Evolutionary conservation across 2,797 vertebrate species (phyloP).

Genomic region (Artibeus jamaicensis): DNA sequence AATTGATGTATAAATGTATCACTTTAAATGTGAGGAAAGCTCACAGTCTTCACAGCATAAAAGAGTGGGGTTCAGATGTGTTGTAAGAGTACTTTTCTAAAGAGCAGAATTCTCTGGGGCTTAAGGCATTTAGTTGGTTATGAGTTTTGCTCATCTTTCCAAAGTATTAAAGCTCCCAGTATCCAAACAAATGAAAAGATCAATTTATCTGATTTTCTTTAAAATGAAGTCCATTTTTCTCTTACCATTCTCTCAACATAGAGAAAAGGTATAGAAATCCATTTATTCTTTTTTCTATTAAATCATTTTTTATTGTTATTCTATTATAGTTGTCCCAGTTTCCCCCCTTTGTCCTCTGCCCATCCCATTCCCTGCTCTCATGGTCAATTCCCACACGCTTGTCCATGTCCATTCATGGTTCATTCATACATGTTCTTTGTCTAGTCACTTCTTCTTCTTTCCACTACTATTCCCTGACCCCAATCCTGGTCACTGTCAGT

Average conservation of each 20-base stretch:
- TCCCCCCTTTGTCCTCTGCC: no score
- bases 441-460: no score
- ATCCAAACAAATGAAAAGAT: conserved; percentile 56
- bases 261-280: neutral
- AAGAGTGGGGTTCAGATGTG: neutral
- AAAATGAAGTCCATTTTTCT: conserved; percentile 50
- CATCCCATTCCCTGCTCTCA: no score
- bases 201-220: conserved; percentile 59
- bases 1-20: neutral
- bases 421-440: no score
- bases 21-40: neutral
- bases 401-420: no score
- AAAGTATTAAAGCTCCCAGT: conserved; percentile 39
- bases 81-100: neutral
- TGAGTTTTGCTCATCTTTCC: conserved; percentile 29
- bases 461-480: no score
- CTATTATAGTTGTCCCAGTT: no score
- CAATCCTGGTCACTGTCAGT: no score
- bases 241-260: neutral
- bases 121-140: neutral
- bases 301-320: no score
- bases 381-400: no score
- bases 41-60: neutral
- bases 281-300: neutral
- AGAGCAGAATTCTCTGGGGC: neutral